These are phyloP conservation scores for Galeopterus variegatus DNA, from an alignment of 2,113 vertebrate genomes.

Conservation along the genomic window DNA sequence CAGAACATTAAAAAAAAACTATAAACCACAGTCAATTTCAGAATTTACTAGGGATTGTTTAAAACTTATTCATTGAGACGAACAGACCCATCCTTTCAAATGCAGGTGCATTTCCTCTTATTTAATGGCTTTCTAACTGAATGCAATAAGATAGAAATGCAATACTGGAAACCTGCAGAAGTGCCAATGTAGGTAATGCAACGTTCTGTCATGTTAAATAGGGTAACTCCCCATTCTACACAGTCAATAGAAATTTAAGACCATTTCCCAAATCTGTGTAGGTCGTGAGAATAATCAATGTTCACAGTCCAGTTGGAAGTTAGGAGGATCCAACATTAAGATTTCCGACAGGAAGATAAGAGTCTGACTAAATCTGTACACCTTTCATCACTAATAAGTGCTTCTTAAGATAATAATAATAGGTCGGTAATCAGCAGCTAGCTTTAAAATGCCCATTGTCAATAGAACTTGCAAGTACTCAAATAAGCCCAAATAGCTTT, in stretches of 20 bases:
- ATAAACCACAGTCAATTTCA: neutral
- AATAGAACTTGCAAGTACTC: neutral
- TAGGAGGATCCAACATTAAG: neutral
- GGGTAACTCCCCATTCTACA: neutral
- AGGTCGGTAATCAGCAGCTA: neutral
- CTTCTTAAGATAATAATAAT: conserved; percentile 46
- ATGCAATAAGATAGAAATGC: neutral
- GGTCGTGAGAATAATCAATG: neutral
- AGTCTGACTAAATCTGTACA: neutral
- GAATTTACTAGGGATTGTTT: neutral
- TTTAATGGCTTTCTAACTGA: neutral
- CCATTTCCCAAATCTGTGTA: neutral
- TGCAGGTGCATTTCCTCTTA: neutral
- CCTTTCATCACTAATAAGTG: neutral
- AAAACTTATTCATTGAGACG: neutral
- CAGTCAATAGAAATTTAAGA: conserved; percentile 52
- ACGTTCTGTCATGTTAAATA: conserved; percentile 60
- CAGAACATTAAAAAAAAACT: neutral
- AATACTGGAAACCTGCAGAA: neutral
- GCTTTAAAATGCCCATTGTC: conserved; percentile 31
- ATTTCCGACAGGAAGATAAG: neutral
- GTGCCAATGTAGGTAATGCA: neutral
- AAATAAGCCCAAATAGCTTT: conserved; percentile 13
- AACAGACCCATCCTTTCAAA: neutral
- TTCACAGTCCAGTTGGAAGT: neutral